phyloP scores from a whole-genome alignment of 2,888 invertebrate genomes.

The Drosophila neoperkinsi region DNA sequence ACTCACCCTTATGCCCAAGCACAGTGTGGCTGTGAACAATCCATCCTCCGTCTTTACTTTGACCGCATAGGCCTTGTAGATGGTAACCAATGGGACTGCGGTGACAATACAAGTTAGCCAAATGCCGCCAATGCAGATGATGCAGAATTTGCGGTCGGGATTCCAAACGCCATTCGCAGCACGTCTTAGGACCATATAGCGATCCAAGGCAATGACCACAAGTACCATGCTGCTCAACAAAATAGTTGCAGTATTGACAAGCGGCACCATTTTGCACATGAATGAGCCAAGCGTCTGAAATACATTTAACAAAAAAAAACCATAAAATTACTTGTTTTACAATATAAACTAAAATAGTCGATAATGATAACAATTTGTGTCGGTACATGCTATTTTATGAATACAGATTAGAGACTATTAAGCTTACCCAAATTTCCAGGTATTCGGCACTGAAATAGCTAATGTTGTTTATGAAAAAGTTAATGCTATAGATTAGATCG shows the following conservation, averaged over 20 bases:
- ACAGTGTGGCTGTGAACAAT: conserved; percentile 69
- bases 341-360: not conserved
- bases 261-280: conserved; percentile 86
- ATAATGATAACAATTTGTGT: too few relatives aligned
- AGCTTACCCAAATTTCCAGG: conserved; percentile 81
- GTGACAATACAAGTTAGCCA: conserved; percentile 85
- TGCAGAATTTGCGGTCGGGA: conserved; percentile 83
- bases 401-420: not conserved
- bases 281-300: conserved; percentile 85
- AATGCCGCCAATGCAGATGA: conserved; percentile 78
- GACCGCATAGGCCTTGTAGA: conserved; percentile 80
- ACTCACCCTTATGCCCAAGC: conserved; percentile 79
- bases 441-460: conserved; percentile 75
- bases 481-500: conserved; percentile 84
- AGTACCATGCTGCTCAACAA: conserved; percentile 86
- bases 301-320: not conserved
- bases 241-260: conserved; percentile 86
- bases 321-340: not conserved
- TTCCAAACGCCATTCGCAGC: conserved; percentile 85
- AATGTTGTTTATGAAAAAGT: conserved; percentile 72
- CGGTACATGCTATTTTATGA: not conserved
- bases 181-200: conserved; percentile 86
- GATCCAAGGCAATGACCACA: conserved; percentile 87
- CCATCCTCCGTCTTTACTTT: conserved; percentile 47
- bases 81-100: conserved; percentile 85